Conservation (phyloP, 1,140 invertebrate genomes). For the Orchestia grillus region DNA sequence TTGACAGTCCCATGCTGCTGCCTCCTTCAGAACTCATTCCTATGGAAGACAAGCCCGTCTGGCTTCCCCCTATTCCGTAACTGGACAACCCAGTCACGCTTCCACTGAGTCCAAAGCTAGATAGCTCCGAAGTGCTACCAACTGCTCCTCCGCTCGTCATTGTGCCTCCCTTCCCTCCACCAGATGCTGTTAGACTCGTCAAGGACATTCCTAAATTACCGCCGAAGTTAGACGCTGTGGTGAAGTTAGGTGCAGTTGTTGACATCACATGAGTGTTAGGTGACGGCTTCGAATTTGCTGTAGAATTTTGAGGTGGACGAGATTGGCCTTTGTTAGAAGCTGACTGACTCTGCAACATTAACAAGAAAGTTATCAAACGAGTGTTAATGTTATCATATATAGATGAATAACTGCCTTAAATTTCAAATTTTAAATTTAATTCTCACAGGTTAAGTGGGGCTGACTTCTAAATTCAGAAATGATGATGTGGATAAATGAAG, state of each 20-base stretch:
- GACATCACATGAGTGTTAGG: background rate
- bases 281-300: background rate
- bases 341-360: background rate
- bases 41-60: constrained; percentile 16
- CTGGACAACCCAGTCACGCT: constrained; percentile 35
- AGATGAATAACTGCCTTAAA: background rate
- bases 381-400: background rate
- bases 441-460: background rate
- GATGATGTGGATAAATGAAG: background rate
- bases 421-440: background rate
- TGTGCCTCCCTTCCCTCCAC: background rate
- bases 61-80: constrained; percentile 29
- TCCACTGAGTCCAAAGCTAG: constrained; percentile 3
- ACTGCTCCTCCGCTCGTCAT: background rate
- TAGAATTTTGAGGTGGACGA: background rate
- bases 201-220: background rate
- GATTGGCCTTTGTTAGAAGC: constrained; percentile 14
- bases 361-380: background rate
- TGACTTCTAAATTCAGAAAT: background rate
- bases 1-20: constrained; percentile 18
- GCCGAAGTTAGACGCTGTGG: constrained; percentile 41
- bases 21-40: constrained; percentile 33
- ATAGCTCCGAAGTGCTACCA: constrained; percentile 25
- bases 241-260: background rate
- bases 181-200: background rate